A percentile compares a stretch with the other conserved stretches of the same genome.
phyloP scores from a whole-genome alignment of 2,113 vertebrate species.

The Calidris pugnax region DNA sequence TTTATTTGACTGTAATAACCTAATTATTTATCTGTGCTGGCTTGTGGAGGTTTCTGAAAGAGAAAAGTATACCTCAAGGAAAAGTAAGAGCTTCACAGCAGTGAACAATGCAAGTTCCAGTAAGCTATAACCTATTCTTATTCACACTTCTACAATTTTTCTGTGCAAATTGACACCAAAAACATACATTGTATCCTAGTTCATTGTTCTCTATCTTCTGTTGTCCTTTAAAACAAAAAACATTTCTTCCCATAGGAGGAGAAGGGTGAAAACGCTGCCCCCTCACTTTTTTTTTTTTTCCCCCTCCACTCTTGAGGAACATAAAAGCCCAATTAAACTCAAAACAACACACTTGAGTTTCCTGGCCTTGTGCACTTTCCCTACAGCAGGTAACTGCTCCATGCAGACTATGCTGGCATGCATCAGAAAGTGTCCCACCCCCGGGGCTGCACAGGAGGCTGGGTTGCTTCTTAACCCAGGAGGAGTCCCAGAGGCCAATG shows the following conservation, averaged over 20 bases:
- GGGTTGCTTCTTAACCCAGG: background rate
- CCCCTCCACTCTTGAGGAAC: background rate
- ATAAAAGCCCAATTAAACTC: background rate
- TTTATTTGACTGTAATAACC: background rate
- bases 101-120: background rate
- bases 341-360: background rate
- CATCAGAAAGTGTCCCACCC: background rate
- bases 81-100: background rate
- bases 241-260: background rate
- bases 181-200: background rate
- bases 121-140: background rate
- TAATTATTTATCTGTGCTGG: background rate
- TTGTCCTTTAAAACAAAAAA: background rate
- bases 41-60: background rate
- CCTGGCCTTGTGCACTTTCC: background rate
- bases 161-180: background rate
- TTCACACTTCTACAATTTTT: background rate
- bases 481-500: background rate
- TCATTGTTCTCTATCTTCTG: background rate
- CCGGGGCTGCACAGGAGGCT: background rate
- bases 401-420: too few relatives aligned
- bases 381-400: background rate
- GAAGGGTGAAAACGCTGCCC: fast-evolving
- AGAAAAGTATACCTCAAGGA: background rate
- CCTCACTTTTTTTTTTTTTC: background rate